These are phyloP conservation scores for Paralichthys olivaceus DNA, from an alignment of 2,113 vertebrate genomes.

Conservation along the genomic window DNA sequence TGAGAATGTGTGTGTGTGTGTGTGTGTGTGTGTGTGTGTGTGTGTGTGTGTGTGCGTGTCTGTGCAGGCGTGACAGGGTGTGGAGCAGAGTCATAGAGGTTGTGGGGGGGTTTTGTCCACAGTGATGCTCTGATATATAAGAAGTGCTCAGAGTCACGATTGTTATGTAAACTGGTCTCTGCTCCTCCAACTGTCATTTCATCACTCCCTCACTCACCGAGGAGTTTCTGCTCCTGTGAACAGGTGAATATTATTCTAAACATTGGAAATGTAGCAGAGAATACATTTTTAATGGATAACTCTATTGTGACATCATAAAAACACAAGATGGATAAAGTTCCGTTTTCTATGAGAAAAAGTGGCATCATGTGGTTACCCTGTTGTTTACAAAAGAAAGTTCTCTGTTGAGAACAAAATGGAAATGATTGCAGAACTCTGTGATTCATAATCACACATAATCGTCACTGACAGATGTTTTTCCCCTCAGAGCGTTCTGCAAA, in stretches of 20 bases:
- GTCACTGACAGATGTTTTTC: too few species aligned
- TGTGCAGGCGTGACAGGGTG: conserved; percentile 40
- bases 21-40: conserved; percentile 44
- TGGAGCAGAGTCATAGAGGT: conserved; percentile 50
- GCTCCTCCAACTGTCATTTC: conserved; percentile 9
- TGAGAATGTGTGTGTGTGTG: conserved; percentile 32
- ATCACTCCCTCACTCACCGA: background rate
- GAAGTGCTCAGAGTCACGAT: conserved; percentile 47
- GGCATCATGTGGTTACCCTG: too few species aligned
- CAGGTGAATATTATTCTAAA: too few species aligned
- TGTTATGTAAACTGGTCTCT: conserved; percentile 51
- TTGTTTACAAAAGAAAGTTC: conserved; percentile 5
- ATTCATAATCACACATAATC: too few species aligned
- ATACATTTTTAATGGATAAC: too few species aligned
- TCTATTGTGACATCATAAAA: conserved; percentile 2
- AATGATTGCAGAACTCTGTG: conserved; percentile 1
- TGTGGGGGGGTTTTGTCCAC: conserved; percentile 34
- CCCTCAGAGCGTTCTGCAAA: too few species aligned
- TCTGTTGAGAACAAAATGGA: background rate
- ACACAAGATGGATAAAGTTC: background rate
- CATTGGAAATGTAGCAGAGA: too few species aligned
- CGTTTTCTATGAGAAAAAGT: too few species aligned
- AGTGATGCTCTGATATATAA: conserved; percentile 49
- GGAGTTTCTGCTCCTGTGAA: too few species aligned
- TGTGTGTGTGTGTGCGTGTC: conserved; percentile 44